phyloP scores from a whole-genome alignment of 2,113 vertebrate species.

The Gnathonemus longibarbis region DNA sequence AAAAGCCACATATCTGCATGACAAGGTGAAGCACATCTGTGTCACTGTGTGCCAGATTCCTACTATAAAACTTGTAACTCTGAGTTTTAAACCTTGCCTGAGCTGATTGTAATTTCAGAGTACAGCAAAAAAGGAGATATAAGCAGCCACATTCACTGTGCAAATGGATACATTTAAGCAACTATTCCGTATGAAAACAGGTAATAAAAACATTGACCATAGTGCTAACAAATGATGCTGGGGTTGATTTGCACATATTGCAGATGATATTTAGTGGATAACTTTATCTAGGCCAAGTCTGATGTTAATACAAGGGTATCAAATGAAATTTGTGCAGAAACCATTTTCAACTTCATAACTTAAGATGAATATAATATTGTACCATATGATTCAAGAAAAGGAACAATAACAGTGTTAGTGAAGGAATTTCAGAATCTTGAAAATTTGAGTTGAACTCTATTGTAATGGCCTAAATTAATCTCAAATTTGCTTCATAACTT shows the following conservation, averaged over 20 bases:
- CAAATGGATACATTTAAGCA: neutral
- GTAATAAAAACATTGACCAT: neutral
- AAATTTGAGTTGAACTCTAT: neutral
- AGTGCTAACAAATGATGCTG: neutral
- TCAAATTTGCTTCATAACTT: neutral
- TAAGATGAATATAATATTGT: neutral
- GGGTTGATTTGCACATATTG: neutral
- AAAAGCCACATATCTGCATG: neutral
- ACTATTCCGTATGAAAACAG: neutral
- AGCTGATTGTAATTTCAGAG: neutral
- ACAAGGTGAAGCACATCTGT: neutral
- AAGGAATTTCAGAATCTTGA: neutral
- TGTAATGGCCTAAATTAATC: neutral
- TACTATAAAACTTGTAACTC: neutral
- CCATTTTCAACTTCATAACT: neutral
- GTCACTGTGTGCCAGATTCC: neutral
- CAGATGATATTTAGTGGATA: neutral
- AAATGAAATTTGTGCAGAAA: neutral
- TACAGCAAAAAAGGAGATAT: neutral
- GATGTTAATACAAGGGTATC: neutral
- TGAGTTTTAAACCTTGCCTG: neutral
- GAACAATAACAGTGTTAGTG: neutral
- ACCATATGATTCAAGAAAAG: neutral
- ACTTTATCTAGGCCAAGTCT: neutral
- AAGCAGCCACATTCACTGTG: neutral